These are phyloP conservation scores for Melinaea marsaeus DNA, from an alignment of 2,888 invertebrate species.

Conservation along the genomic window DNA sequence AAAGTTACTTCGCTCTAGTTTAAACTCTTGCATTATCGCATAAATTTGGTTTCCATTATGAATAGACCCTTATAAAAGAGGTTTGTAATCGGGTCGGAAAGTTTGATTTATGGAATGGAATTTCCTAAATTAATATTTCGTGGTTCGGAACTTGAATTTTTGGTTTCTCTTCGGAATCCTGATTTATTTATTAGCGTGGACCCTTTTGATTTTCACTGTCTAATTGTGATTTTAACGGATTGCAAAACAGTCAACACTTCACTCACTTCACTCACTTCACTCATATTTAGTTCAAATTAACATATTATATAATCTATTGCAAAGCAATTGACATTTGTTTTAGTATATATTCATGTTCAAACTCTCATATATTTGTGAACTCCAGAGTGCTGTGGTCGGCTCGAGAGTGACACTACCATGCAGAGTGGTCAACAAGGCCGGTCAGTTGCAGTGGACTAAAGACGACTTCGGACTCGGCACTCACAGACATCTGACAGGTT, in stretches of 20 bases:
- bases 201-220: constrained; percentile 18
- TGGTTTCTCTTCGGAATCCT: constrained; percentile 31
- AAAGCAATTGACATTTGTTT: neutral
- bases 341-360: neutral
- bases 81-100: constrained; percentile 29
- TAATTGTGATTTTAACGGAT: constrained; percentile 3
- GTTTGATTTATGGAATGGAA: constrained; percentile 45
- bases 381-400: constrained; percentile 90
- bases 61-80: constrained; percentile 19
- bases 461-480: constrained; percentile 97
- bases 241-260: constrained; percentile 4
- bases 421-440: constrained; percentile 90
- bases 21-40: constrained; percentile 5
- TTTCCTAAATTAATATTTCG: constrained; percentile 42
- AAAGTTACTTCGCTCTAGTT: constrained; percentile 5
- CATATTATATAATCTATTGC: constrained; percentile 1
- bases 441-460: constrained; percentile 96
- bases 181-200: constrained; percentile 34
- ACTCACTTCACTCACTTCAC: neutral
- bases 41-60: constrained; percentile 9
- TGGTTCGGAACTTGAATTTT: constrained; percentile 37
- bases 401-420: constrained; percentile 93
- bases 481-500: constrained; percentile 93
- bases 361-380: too few species aligned
- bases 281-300: neutral